Percentiles rank a stretch among this genome's conserved stretches.
Conservation (phyloP, 1,140 invertebrate species). For the Stegodyphus dumicola region DNA sequence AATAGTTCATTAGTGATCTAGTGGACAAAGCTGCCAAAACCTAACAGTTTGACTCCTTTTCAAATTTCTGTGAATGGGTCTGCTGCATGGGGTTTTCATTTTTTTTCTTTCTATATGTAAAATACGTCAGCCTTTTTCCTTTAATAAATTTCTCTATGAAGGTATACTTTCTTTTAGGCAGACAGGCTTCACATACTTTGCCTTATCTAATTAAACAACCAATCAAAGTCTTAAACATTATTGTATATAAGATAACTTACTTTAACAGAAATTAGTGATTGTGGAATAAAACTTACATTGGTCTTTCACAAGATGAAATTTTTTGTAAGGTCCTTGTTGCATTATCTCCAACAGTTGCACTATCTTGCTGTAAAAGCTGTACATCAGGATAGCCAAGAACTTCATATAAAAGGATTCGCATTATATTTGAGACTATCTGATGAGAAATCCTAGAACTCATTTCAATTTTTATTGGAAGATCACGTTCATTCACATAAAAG, state of each 20-base stretch:
- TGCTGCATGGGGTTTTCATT: too few species aligned
- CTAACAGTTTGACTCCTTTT: too few species aligned
- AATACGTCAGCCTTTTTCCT: background rate
- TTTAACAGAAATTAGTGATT: slow-evolving; percentile 11
- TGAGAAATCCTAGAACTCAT: slow-evolving; percentile 72
- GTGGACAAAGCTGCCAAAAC: too few species aligned
- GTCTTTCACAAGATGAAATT: slow-evolving; percentile 24
- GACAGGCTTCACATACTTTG: background rate
- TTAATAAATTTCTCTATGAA: background rate
- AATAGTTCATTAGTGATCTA: too few species aligned
- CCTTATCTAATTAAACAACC: background rate
- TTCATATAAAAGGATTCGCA: slow-evolving; percentile 76
- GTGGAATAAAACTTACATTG: slow-evolving; percentile 32
- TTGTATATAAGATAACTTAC: background rate
- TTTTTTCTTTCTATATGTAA: background rate
- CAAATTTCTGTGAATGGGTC: too few species aligned
- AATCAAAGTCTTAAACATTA: background rate
- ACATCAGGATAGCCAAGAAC: slow-evolving; percentile 75
- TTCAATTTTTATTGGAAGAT: slow-evolving; percentile 66
- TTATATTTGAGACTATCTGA: slow-evolving; percentile 74
- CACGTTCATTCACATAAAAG: slow-evolving; percentile 62
- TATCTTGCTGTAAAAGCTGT: slow-evolving; percentile 66
- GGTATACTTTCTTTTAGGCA: background rate
- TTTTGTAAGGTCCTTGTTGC: slow-evolving; percentile 66
- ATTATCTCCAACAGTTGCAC: slow-evolving; percentile 68